A percentile compares a stretch with the other conserved stretches of the same genome.
These are phyloP conservation scores for Aphidius gifuensis DNA, from an alignment of 1,140 invertebrate species.

Conservation along the genomic window DNA sequence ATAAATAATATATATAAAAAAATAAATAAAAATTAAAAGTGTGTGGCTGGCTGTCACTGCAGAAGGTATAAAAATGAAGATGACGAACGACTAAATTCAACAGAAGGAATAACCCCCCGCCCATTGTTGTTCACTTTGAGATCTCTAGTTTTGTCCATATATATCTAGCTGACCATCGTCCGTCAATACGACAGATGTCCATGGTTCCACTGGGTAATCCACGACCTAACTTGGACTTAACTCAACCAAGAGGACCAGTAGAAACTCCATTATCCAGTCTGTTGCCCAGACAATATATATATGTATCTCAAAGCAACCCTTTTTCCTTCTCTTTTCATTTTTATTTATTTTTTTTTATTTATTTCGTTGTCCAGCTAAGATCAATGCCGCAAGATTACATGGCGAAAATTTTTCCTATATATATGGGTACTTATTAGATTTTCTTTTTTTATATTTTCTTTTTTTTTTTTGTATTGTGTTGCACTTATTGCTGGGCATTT, in stretches of 20 bases:
- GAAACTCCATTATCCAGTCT: constrained; percentile 41
- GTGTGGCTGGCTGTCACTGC: too few relatives aligned
- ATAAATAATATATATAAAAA: too few relatives aligned
- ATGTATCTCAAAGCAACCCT: constrained; percentile 41
- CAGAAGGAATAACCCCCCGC: constrained; percentile 14
- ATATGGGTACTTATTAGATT: constrained; percentile 17
- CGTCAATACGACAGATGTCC: constrained; percentile 53
- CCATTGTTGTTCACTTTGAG: constrained; percentile 52
- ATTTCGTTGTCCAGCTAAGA: constrained; percentile 29
- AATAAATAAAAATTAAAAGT: too few relatives aligned
- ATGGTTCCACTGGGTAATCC: constrained; percentile 44
- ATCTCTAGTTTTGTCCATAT: constrained; percentile 22
- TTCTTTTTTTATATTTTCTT: constrained; percentile 20
- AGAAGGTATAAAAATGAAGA: not conserved
- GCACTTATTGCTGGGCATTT: not conserved
- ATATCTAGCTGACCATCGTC: constrained; percentile 47
- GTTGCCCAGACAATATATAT: constrained; percentile 12
- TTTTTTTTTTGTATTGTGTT: constrained; percentile 27
- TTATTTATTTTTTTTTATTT: too few relatives aligned
- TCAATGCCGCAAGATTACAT: constrained; percentile 55
- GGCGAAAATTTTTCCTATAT: constrained; percentile 44
- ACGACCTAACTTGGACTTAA: constrained; percentile 44
- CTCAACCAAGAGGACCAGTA: constrained; percentile 45
- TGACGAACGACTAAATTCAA: constrained; percentile 23
- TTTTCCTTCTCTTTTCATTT: constrained; percentile 24